A percentile compares a stretch with the other conserved stretches of the same genome.
Evolutionary conservation across 2,113 vertebrate species (phyloP).

Genomic region (Pogona vitticeps): DNA sequence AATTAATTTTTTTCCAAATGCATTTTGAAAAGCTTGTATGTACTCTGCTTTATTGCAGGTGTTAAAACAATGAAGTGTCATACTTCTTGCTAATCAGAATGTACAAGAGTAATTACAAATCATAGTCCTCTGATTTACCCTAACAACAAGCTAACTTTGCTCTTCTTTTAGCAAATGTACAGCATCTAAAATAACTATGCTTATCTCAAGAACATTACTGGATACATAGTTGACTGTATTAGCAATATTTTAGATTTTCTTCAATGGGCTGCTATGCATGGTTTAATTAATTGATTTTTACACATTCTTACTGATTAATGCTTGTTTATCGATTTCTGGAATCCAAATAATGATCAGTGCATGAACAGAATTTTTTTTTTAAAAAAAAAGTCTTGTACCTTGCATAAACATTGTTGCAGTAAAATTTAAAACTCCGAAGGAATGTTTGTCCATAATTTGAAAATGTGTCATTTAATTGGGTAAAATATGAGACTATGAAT

Average conservation of each 20-base stretch:
- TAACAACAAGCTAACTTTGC: constrained; percentile 38
- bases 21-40: constrained; percentile 44
- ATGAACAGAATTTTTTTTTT: constrained; percentile 32
- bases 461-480: constrained; percentile 43
- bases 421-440: constrained; percentile 39
- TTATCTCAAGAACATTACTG: constrained; percentile 52
- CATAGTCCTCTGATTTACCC: constrained; percentile 54
- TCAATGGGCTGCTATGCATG: constrained; percentile 40
- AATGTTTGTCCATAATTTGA: constrained; percentile 14
- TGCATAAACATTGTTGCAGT: constrained; percentile 12
- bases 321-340: constrained; percentile 59
- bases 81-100: constrained; percentile 59
- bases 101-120: constrained; percentile 39
- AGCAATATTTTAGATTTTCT: constrained; percentile 51
- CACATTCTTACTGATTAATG: constrained; percentile 54
- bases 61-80: constrained; percentile 36
- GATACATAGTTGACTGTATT: constrained; percentile 44
- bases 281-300: constrained; percentile 72
- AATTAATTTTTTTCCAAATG: constrained; percentile 52
- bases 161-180: constrained; percentile 36
- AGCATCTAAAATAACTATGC: constrained; percentile 43
- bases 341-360: constrained; percentile 63
- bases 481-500: constrained; percentile 22
- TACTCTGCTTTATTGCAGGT: constrained; percentile 17
- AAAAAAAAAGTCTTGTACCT: constrained; percentile 11